phyloP scores from a whole-genome alignment of 2,113 vertebrate species.

The Calypte anna region DNA sequence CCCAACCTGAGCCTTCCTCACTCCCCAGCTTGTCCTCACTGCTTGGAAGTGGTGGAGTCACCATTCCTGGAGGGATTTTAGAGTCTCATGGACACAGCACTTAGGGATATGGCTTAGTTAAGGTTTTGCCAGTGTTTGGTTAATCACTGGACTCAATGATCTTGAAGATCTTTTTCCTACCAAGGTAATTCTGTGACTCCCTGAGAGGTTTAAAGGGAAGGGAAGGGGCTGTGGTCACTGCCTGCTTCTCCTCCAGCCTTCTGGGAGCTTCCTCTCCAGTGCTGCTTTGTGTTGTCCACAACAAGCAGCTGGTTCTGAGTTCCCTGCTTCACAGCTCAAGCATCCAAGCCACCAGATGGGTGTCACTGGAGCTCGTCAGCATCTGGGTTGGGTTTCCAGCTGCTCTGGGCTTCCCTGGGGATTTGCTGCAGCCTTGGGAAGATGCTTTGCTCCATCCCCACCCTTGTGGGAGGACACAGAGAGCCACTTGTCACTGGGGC shows the following conservation, averaged over 20 bases:
- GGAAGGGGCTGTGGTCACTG: background rate
- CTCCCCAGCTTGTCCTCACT: background rate
- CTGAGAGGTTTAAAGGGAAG: background rate
- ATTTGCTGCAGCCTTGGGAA: background rate
- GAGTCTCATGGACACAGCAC: no score
- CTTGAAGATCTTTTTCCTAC: no score
- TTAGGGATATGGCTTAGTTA: no score
- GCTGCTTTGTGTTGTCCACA: background rate
- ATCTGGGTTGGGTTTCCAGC: background rate
- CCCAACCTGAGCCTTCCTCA: background rate
- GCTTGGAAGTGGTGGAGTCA: no score
- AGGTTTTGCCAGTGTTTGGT: no score
- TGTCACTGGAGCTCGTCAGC: background rate
- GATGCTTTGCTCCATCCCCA: background rate
- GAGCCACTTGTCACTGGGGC: accelerated
- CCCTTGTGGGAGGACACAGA: accelerated
- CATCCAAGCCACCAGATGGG: background rate
- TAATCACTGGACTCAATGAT: no score
- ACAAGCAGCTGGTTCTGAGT: accelerated
- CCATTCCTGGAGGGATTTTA: no score
- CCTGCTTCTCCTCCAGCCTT: background rate
- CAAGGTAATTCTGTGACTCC: background rate
- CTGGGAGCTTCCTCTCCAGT: background rate
- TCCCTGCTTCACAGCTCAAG: background rate
- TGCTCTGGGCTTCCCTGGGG: background rate